These are phyloP conservation scores for Serilophus lunatus DNA, from an alignment of 2,113 vertebrate species.

Conservation along the genomic window DNA sequence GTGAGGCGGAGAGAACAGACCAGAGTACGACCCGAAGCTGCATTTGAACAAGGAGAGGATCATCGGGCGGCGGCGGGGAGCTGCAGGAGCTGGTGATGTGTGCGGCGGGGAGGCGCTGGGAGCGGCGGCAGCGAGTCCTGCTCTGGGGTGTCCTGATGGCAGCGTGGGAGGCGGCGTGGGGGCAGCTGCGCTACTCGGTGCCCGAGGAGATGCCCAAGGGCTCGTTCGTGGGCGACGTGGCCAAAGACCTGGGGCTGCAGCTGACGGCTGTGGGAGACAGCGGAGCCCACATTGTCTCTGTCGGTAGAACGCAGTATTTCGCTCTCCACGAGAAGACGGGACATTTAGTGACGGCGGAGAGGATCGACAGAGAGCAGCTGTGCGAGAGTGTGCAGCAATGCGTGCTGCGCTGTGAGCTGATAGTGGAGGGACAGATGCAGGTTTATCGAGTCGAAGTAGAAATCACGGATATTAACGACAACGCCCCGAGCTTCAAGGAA, in stretches of 20 bases:
- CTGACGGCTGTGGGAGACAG: too few species aligned
- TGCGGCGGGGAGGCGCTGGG: background rate
- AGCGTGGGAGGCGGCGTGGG: background rate
- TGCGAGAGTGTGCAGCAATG: background rate
- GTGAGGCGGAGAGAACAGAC: too few species aligned
- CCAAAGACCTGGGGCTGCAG: too few species aligned
- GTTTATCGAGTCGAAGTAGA: too few species aligned
- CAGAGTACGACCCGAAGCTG: too few species aligned
- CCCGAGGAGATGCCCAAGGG: background rate
- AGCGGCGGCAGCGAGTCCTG: background rate
- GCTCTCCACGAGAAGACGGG: slow-evolving; percentile 55
- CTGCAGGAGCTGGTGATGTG: background rate
- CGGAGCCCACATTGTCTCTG: too few species aligned
- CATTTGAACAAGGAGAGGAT: too few species aligned
- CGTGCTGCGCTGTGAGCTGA: background rate
- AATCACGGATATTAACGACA: too few species aligned
- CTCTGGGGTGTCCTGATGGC: slow-evolving; percentile 9
- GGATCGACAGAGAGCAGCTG: slow-evolving; percentile 60
- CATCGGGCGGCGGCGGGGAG: too few species aligned
- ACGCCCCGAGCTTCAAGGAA: too few species aligned
- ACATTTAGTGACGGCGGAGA: background rate
- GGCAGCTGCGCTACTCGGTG: background rate
- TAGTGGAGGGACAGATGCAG: too few species aligned
- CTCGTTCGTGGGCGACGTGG: too few species aligned
- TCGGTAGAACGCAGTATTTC: background rate